Percentiles rank a stretch among this genome's conserved stretches.
Evolutionary conservation across 2,113 vertebrate genomes (phyloP).

Genomic region (Ptilonorhynchus violaceus): DNA sequence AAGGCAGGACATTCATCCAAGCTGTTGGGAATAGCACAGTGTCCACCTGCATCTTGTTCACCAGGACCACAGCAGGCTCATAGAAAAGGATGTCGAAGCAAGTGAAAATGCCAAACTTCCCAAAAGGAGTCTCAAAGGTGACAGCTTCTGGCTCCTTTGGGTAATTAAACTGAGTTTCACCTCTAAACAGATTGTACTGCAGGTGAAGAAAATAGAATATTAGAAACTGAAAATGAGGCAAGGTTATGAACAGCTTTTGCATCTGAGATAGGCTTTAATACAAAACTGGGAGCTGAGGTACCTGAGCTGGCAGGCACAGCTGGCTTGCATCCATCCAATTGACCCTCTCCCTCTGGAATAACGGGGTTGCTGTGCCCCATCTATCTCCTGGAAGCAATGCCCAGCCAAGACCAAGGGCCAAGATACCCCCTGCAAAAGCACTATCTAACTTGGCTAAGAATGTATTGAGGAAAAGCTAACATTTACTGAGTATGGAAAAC

Average conservation of each 20-base stretch:
- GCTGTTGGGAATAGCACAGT: slow-evolving; percentile 50
- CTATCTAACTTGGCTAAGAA: background rate
- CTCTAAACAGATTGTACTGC: slow-evolving; percentile 83
- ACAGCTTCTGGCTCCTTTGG: slow-evolving; percentile 70
- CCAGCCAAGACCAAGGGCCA: background rate
- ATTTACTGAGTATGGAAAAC: background rate
- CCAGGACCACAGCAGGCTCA: slow-evolving; percentile 72
- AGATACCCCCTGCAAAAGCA: background rate
- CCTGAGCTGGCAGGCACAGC: background rate
- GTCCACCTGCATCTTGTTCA: slow-evolving; percentile 75
- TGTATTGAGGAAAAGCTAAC: background rate
- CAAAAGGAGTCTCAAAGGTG: slow-evolving; percentile 87
- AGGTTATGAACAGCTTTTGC: background rate
- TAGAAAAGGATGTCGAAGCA: slow-evolving; percentile 91
- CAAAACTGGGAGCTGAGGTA: background rate
- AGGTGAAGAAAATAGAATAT: background rate
- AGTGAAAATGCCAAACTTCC: slow-evolving; percentile 85
- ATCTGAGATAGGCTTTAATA: background rate
- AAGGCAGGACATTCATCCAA: slow-evolving; percentile 69
- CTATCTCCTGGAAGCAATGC: background rate
- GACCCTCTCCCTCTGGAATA: background rate
- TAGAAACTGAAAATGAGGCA: background rate
- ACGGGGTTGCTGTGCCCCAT: background rate
- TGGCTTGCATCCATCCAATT: background rate
- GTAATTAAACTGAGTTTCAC: slow-evolving; percentile 74